phyloP scores from a whole-genome alignment of 2,888 invertebrate species.

The Metallyticus violacea region DNA sequence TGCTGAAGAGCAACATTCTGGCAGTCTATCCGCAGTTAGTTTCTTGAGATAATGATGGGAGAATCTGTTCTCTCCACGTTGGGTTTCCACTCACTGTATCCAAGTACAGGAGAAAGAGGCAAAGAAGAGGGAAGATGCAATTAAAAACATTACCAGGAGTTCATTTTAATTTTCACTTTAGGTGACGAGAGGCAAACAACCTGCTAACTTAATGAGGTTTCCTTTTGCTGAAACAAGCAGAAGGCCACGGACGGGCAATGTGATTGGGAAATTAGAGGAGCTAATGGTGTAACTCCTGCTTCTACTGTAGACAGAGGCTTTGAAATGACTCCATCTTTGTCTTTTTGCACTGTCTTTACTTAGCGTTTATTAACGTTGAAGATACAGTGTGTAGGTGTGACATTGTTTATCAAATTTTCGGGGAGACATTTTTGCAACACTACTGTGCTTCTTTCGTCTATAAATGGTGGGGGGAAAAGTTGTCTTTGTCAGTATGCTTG shows the following conservation, averaged over 20 bases:
- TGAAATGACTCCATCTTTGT: not conserved
- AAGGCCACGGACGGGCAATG: too few species aligned
- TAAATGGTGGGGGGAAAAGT: too few species aligned
- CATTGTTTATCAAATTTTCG: not conserved
- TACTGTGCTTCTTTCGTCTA: too few species aligned
- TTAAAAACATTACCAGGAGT: not conserved
- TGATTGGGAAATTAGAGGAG: not conserved
- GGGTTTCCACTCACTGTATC: not conserved
- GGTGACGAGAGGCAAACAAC: not conserved
- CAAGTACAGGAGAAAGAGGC: not conserved
- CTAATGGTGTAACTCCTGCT: not conserved
- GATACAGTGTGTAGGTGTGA: not conserved
- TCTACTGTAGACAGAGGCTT: not conserved
- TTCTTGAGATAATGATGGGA: too few species aligned
- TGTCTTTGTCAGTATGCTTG: too few species aligned
- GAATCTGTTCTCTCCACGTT: too few species aligned
- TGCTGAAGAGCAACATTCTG: too few species aligned
- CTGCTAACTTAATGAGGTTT: not conserved
- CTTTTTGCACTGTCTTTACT: not conserved
- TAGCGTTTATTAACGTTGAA: not conserved
- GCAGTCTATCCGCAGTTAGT: too few species aligned
- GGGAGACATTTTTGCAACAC: too few species aligned
- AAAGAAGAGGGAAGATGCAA: not conserved
- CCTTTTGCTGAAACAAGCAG: not conserved
- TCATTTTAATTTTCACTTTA: not conserved